These are phyloP conservation scores for Solenopsis fugax DNA, from an alignment of 1,140 invertebrate genomes.

Conservation along the genomic window DNA sequence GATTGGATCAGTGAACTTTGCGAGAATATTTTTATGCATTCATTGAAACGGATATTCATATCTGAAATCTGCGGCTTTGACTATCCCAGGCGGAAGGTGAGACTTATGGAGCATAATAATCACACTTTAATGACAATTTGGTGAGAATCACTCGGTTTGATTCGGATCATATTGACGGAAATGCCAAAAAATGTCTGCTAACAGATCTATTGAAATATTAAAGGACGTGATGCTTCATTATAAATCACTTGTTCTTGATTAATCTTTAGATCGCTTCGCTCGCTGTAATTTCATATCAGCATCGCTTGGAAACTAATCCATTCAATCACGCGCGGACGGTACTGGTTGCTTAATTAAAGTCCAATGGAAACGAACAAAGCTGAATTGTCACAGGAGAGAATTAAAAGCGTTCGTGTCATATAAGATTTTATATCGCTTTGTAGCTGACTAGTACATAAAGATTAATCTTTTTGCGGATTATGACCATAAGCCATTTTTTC, in stretches of 20 bases:
- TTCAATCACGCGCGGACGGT: conserved; percentile 34
- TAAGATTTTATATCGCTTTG: background rate
- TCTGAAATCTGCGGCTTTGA: conserved; percentile 30
- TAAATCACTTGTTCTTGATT: conserved; percentile 57
- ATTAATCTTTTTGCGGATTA: background rate
- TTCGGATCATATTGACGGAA: conserved; percentile 50
- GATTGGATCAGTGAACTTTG: background rate
- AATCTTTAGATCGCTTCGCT: conserved; percentile 33
- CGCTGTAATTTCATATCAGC: conserved; percentile 53
- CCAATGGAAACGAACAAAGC: conserved; percentile 36
- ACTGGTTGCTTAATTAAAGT: conserved; percentile 41
- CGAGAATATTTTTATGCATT: conserved; percentile 31
- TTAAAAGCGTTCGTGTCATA: background rate
- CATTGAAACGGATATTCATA: conserved; percentile 40
- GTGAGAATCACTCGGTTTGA: conserved; percentile 46
- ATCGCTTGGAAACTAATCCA: conserved; percentile 48
- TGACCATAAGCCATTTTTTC: background rate
- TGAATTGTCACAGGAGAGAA: conserved; percentile 6
- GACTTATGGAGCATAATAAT: conserved; percentile 35
- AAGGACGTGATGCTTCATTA: conserved; percentile 42
- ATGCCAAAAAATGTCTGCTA: conserved; percentile 49
- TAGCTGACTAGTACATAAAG: background rate
- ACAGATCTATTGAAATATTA: conserved; percentile 57
- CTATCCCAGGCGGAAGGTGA: conserved; percentile 38
- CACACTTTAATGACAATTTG: conserved; percentile 51